Evolutionary conservation across 2,113 vertebrate genomes (phyloP).

Genomic region (Naja naja): DNA sequence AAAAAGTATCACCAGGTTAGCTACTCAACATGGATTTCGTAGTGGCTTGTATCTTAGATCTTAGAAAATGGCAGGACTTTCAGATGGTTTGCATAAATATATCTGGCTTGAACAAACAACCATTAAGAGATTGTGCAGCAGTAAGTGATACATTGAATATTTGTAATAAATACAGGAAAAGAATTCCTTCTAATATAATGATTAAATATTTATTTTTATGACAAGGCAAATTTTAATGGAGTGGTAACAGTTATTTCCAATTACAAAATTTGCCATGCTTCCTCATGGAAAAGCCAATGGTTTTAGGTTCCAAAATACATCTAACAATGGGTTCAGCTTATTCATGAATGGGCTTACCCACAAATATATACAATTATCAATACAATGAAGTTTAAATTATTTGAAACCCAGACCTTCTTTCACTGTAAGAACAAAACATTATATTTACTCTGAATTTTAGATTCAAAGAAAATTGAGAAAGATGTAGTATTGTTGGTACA

Average conservation of each 20-base stretch:
- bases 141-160: neutral
- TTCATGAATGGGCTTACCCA: too few species aligned
- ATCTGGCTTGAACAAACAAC: neutral
- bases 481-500: neutral
- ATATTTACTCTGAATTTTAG: neutral
- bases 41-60: neutral
- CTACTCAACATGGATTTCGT: neutral
- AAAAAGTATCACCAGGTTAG: neutral
- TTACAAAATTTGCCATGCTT: neutral
- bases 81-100: neutral
- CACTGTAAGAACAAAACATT: neutral
- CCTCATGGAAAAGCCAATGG: neutral
- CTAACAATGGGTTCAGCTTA: neutral
- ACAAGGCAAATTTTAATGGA: neutral
- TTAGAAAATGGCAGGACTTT: neutral
- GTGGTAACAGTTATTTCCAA: neutral
- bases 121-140: neutral
- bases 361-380: neutral
- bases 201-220: neutral
- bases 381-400: too few species aligned
- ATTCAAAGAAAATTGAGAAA: neutral
- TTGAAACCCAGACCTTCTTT: neutral
- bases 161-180: neutral
- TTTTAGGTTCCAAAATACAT: neutral
- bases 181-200: neutral